Evolutionary conservation across 2,113 vertebrate genomes (phyloP).

Genomic region (Leuciscus idus): DNA sequence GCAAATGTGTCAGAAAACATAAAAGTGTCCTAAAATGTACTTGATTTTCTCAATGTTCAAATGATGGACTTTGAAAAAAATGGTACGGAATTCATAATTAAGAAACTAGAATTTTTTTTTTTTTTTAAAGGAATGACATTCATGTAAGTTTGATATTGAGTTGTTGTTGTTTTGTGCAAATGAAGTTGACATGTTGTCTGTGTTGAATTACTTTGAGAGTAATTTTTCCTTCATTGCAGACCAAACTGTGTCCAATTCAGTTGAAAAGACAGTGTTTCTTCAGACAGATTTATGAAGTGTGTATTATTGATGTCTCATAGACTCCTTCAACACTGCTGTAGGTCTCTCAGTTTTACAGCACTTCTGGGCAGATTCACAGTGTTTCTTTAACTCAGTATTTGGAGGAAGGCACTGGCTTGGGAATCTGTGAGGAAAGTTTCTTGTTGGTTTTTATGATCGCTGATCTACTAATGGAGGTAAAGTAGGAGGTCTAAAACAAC

Average conservation of each 20-base stretch:
- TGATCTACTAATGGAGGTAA: not conserved
- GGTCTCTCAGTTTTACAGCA: not conserved
- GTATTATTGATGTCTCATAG: not conserved
- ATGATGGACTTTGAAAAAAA: not conserved
- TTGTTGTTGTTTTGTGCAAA: too few species aligned
- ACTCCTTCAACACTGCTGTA: not conserved
- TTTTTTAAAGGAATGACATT: too few species aligned
- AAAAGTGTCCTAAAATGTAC: not conserved
- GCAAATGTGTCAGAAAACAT: too few species aligned
- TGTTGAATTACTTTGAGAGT: too few species aligned
- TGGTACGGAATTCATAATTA: too few species aligned
- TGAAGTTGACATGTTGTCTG: too few species aligned
- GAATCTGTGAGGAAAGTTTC: not conserved
- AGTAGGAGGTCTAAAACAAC: not conserved
- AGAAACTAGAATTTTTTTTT: too few species aligned
- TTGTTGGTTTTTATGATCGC: not conserved
- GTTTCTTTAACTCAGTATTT: not conserved
- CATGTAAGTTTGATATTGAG: too few species aligned
- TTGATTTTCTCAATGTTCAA: not conserved
- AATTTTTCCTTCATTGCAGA: too few species aligned
- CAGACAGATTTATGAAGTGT: not conserved
- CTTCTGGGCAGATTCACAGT: not conserved
- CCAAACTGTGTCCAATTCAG: too few species aligned
- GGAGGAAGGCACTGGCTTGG: not conserved
- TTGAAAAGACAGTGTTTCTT: too few species aligned